phyloP scores from a whole-genome alignment of 2,888 invertebrate genomes.

The Pyrrhia umbra region DNA sequence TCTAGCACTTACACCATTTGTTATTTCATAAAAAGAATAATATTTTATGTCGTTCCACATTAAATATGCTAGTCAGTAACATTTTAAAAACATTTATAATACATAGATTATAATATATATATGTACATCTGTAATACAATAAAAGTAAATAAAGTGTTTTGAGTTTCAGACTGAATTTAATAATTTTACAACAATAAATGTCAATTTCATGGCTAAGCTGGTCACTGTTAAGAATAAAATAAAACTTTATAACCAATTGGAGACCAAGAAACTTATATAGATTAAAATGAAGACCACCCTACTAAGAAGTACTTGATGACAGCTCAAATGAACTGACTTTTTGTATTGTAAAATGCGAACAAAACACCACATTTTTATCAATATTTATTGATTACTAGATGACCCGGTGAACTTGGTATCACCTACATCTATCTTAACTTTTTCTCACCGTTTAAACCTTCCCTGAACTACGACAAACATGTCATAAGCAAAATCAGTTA shows the following conservation, averaged over 20 bases:
- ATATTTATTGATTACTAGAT: no score
- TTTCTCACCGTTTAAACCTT: no score
- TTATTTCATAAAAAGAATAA: conserved; percentile 31
- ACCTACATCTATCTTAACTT: no score
- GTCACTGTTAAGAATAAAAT: background rate
- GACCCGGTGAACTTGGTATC: no score
- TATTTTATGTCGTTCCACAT: conserved; percentile 4
- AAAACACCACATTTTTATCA: no score
- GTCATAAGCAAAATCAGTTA: no score
- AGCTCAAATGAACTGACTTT: background rate
- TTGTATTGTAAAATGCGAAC: no score
- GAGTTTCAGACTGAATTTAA: conserved; percentile 20
- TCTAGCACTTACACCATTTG: conserved; percentile 29
- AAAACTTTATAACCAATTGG: background rate
- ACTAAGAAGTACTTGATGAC: no score
- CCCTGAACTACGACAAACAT: no score
- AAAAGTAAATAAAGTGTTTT: conserved; percentile 20
- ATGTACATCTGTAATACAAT: conserved; percentile 41
- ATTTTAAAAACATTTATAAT: conserved; percentile 37
- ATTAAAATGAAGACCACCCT: no score
- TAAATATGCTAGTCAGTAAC: conserved; percentile 15
- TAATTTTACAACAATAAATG: conserved; percentile 3
- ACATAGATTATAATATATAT: conserved; percentile 48
- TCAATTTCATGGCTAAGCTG: conserved; percentile 14
- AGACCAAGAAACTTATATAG: background rate